Evolutionary conservation across 2,113 vertebrate species (phyloP), one percentile per base, ranked within the genome.

Genomic region (Osmerus eperlanus): DNA sequence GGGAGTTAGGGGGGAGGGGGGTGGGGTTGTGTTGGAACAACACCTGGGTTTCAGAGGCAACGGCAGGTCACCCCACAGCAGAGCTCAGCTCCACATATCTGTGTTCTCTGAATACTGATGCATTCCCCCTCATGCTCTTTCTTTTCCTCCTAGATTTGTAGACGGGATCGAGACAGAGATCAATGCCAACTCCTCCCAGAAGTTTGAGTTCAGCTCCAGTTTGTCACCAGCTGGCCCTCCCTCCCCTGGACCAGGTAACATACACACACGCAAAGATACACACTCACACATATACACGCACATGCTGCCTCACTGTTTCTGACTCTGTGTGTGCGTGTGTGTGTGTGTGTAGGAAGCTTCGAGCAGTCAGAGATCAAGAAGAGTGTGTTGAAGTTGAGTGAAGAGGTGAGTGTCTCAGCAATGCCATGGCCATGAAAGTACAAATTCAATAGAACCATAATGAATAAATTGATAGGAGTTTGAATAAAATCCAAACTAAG

Each of bases 111-210:
- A 4, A 36, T 5, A 36, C 32, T 4, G 32, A 6, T 7, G 32
- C 32, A 36, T 36, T 36, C 5, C 9, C 56, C 18, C 0, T 59
- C 19, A 12, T 15, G 13, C 23, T 54, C 23, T 15, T 16, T 6
- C 3, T 55, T 7, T 47, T 47, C 32, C 72, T 67, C 15, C 54
- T 32, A 94, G 93, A 74, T 93, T 93, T 71, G 93, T 94, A 77
- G 93, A 94, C 4, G 93, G 93, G 29, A 93, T 92, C 11, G 93
- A 94, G 83, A 91, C 90, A 0, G 92, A 94, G 70, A 90, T 69
- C 77, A 90, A 72, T 62, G 84, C 81, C 67, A 79, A 74, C 13
- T 85, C 85, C 2, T 83, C 86, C 0, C 92, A 89, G 79, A 93
- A 85, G 81, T 94, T 94, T 83, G 93, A 94, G 87, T 94, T 93